Percentiles rank a stretch among this genome's conserved stretches.
These are phyloP conservation scores for Physella acuta DNA, from an alignment of 1,140 invertebrate species.

Conservation along the genomic window DNA sequence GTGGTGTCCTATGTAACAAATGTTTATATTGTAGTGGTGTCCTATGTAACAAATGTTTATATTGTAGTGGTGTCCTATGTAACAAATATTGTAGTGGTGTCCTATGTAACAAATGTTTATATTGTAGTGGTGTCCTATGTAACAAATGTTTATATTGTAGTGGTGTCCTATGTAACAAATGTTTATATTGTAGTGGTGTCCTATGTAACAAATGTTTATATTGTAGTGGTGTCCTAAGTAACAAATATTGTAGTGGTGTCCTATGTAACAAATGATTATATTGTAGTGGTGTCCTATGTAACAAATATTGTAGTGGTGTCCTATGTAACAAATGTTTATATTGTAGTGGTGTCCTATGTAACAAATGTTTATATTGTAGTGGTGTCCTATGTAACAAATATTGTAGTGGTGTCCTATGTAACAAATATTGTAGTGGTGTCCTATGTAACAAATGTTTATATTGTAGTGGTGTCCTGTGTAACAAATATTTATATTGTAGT, in stretches of 20 bases:
- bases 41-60: slow-evolving; percentile 60
- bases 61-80: slow-evolving; percentile 60
- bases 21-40: slow-evolving; percentile 49
- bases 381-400: slow-evolving; percentile 59
- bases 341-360: slow-evolving; percentile 59
- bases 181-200: slow-evolving; percentile 60
- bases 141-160: slow-evolving; percentile 42
- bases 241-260: slow-evolving; percentile 58
- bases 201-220: slow-evolving; percentile 45
- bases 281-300: slow-evolving; percentile 59
- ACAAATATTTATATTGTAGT: slow-evolving; percentile 47
- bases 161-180: slow-evolving; percentile 59
- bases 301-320: slow-evolving; percentile 50
- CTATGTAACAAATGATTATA: slow-evolving; percentile 60
- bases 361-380: slow-evolving; percentile 47
- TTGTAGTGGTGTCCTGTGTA: slow-evolving; percentile 59
- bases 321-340: slow-evolving; percentile 60
- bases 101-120: slow-evolving; percentile 60
- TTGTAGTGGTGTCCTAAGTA: slow-evolving; percentile 59
- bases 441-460: slow-evolving; percentile 60
- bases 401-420: no score
- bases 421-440: slow-evolving; percentile 51
- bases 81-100: slow-evolving; percentile 48
- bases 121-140: slow-evolving; percentile 60
- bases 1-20: slow-evolving; percentile 58